phyloP scores from a whole-genome alignment of 2,888 invertebrate genomes.

The Spisula solida region DNA sequence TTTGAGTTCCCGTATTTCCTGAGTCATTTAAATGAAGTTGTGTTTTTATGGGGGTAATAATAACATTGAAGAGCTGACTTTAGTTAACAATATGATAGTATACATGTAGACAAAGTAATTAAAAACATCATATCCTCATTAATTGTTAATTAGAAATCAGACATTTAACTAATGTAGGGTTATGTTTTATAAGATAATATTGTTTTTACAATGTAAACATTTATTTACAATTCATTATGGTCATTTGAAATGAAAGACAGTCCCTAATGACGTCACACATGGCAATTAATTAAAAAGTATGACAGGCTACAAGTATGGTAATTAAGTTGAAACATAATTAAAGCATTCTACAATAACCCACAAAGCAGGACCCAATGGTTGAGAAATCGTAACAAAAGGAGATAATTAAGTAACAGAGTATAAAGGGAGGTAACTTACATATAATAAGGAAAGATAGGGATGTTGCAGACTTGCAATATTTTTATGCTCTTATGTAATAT shows the following conservation, averaged over 20 bases:
- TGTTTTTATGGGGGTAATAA: neutral
- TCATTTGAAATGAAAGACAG: neutral
- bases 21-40: neutral
- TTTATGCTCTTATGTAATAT: no score
- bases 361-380: neutral
- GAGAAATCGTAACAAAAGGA: neutral
- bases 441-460: neutral
- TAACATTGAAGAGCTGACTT: neutral
- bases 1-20: neutral
- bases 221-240: neutral
- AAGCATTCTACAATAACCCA: neutral
- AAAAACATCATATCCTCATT: neutral
- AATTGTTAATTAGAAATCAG: neutral
- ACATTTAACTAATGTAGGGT: neutral
- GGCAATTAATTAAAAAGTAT: neutral
- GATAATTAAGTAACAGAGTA: neutral
- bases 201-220: constrained; percentile 13
- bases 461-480: no score
- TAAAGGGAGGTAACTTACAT: neutral
- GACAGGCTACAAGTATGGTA: neutral
- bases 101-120: neutral
- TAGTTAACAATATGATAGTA: neutral
- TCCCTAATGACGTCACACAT: neutral
- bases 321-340: constrained; percentile 2
- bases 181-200: neutral